These are phyloP conservation scores for Apus apus DNA, from an alignment of 2,113 vertebrate species.

Conservation along the genomic window DNA sequence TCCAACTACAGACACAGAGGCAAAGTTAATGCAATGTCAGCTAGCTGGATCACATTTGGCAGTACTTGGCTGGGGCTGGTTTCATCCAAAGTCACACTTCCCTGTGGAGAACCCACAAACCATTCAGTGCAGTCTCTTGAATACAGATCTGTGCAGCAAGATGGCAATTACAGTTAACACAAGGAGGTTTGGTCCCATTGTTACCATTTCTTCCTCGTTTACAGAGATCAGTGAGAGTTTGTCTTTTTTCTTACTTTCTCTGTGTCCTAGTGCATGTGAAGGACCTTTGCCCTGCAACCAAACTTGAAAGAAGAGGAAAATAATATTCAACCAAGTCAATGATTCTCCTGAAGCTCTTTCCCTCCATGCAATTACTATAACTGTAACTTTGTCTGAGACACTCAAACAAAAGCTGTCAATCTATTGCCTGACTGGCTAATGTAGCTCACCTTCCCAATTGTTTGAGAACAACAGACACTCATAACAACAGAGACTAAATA, in stretches of 20 bases:
- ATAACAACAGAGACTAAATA: neutral
- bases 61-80: neutral
- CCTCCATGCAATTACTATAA: neutral
- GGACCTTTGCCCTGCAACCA: neutral
- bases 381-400: neutral
- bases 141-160: rapidly evolving
- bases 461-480: neutral
- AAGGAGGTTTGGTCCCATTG: neutral
- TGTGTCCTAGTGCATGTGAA: neutral
- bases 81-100: neutral
- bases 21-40: neutral
- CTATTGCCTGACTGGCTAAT: neutral
- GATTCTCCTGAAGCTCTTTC: neutral
- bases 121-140: neutral
- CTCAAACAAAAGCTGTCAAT: neutral
- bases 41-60: neutral
- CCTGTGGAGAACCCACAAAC: neutral
- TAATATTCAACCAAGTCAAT: neutral
- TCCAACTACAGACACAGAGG: neutral
- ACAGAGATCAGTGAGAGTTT: neutral
- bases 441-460: neutral
- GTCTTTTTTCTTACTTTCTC: neutral
- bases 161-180: neutral
- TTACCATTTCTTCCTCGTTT: neutral
- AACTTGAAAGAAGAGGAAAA: neutral